Evolutionary conservation across 2,888 invertebrate genomes (phyloP).

Genomic region (Acheta domesticus): DNA sequence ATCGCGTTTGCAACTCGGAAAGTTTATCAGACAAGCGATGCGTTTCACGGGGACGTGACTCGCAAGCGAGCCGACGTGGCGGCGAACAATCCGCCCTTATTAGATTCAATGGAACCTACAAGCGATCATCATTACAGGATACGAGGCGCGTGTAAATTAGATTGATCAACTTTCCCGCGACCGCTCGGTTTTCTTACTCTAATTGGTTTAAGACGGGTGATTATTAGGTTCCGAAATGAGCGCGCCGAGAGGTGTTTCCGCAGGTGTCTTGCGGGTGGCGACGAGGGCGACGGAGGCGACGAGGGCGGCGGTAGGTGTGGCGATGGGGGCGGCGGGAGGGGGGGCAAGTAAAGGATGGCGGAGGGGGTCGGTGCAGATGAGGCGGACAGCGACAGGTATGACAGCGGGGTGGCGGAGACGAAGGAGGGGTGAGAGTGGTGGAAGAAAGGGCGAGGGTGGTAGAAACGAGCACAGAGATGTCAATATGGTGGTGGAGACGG

Average conservation of each 20-base stretch:
- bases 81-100: slow-evolving; percentile 7
- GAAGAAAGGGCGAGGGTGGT: too few relatives aligned
- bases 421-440: too few relatives aligned
- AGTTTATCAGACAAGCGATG: slow-evolving; percentile 18
- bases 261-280: not conserved
- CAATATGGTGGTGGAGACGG: too few relatives aligned
- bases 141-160: slow-evolving; percentile 9
- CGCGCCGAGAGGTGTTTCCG: not conserved
- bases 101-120: slow-evolving; percentile 18
- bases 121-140: not conserved
- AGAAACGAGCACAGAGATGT: too few relatives aligned
- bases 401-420: too few relatives aligned
- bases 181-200: not conserved
- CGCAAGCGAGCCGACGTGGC: slow-evolving; percentile 18
- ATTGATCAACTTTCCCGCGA: not conserved
- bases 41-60: slow-evolving; percentile 18
- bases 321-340: too few relatives aligned
- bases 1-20: slow-evolving; percentile 18
- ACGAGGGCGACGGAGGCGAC: too few relatives aligned
- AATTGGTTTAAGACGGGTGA: not conserved
- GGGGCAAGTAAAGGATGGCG: too few relatives aligned
- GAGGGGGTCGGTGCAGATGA: too few relatives aligned
- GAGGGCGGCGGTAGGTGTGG: too few relatives aligned
- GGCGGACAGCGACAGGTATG: too few relatives aligned
- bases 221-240: not conserved